phyloP scores from a whole-genome alignment of 2,888 invertebrate species.

The Diarsia rubi region DNA sequence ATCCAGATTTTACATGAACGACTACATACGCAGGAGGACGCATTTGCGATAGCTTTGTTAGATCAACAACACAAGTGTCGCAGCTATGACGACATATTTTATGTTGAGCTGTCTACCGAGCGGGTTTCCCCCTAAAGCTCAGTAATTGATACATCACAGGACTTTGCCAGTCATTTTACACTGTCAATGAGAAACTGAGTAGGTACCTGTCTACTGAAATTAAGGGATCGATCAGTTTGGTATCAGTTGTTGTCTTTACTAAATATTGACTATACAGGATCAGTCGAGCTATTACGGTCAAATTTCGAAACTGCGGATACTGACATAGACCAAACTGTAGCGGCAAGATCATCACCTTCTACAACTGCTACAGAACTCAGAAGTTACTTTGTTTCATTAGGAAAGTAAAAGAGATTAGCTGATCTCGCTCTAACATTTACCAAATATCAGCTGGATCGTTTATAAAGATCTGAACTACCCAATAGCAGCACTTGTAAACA shows the following conservation, averaged over 20 bases:
- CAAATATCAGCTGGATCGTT: conserved; percentile 34
- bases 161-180: not conserved
- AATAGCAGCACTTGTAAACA: conserved; percentile 49
- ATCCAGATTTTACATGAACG: not conserved
- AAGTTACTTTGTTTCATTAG: not conserved
- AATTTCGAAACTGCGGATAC: not conserved
- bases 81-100: conserved; percentile 24
- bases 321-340: not conserved
- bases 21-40: not conserved
- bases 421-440: conserved; percentile 5
- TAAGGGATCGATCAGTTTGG: not conserved
- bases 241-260: not conserved
- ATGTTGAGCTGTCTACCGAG: not conserved
- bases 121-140: conserved; percentile 24
- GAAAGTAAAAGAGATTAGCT: not conserved
- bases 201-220: not conserved
- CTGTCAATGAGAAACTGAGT: not conserved
- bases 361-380: not conserved
- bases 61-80: conserved; percentile 5
- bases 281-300: not conserved
- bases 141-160: not conserved
- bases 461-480: conserved; percentile 33
- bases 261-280: not conserved
- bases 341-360: not conserved
- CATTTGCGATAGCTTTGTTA: conserved; percentile 2